Percentiles rank a stretch among this genome's conserved stretches.
phyloP scores from a whole-genome alignment of 1,140 invertebrate genomes.

The Drosophila triauraria region DNA sequence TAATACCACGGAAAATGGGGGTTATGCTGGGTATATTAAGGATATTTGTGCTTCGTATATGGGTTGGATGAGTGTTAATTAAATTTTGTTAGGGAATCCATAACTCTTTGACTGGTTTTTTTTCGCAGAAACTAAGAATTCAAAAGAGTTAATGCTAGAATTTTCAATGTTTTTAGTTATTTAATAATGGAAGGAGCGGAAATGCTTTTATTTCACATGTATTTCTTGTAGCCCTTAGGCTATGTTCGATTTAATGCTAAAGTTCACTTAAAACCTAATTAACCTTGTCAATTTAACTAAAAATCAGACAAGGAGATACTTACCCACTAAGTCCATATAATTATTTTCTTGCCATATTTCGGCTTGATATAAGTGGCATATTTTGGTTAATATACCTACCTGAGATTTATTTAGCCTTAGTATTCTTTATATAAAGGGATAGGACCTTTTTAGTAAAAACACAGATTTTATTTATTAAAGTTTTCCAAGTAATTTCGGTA shows the following conservation, averaged over 20 bases:
- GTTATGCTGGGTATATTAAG: slow-evolving; percentile 8
- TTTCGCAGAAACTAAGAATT: background rate
- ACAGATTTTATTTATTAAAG: no score
- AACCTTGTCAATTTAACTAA: no score
- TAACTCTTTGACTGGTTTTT: background rate
- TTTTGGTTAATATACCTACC: background rate
- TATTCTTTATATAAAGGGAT: no score
- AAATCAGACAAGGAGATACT: no score
- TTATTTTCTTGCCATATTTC: background rate
- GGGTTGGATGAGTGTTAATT: background rate
- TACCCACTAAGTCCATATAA: background rate
- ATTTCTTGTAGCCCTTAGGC: background rate
- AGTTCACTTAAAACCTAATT: no score
- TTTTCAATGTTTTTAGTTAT: background rate
- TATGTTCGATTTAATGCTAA: no score
- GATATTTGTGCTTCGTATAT: background rate
- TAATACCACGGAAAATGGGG: slow-evolving; percentile 25
- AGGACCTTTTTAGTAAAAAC: no score
- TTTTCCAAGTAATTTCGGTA: no score
- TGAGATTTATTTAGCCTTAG: no score
- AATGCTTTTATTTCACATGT: background rate
- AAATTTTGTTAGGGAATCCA: background rate
- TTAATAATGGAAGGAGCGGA: background rate
- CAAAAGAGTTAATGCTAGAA: background rate
- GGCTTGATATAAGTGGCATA: background rate